Base-by-base conservation (phyloP, 2,797 vertebrate genomes). In the Centroberyx gerrardi region DNA sequence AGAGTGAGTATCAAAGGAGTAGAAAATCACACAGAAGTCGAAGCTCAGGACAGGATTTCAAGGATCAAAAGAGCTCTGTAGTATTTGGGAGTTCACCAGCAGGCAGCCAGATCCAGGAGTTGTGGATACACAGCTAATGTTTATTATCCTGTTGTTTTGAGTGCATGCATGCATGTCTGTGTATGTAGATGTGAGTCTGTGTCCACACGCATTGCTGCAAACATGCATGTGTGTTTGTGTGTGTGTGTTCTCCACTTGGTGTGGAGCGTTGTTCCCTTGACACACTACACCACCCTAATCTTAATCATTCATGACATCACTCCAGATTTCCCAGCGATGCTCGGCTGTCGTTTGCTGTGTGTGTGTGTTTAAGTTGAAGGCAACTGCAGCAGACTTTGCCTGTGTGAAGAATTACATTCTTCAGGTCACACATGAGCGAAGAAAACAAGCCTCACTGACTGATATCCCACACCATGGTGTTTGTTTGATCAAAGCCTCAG, bases 241-340 rank as follows among this genome's bases (percentile, higher is more conserved):
- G 5, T 33, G 5, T 49, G 44, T 54, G 18, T 4, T 46, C 8
- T 31, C 3, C 17, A 22, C 33, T 68, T 68, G 46, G 29, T 48
- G 63, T 18, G 29, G 22, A 68, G 14, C 28, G 12, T 22, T 36
- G 36, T 46, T 83, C n/a, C 27, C 5, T 55, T 9, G 66, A 72
- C 64, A 85, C 66, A 62, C 54, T 36, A 68, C 66, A 81, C 83
- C 62, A 28, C 31, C 33, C 18, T 69, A 17, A 0, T 76, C 44
- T 88, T 28, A 86, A 87, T 82, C 69, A 86, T 89, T 90, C 42
- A 88, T 87, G 80, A 85, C 60, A 55, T 82, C 53, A 79, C 46
- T 72, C 61, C 76, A 81, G 78, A 83, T 88, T 87, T 84, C 78
- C 80, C 83, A 87, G 82, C 69, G 8, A 68, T 68, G 53, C 53